Base-by-base conservation (phyloP, 2,888 invertebrate species). In the Odontomyia ornata region DNA sequence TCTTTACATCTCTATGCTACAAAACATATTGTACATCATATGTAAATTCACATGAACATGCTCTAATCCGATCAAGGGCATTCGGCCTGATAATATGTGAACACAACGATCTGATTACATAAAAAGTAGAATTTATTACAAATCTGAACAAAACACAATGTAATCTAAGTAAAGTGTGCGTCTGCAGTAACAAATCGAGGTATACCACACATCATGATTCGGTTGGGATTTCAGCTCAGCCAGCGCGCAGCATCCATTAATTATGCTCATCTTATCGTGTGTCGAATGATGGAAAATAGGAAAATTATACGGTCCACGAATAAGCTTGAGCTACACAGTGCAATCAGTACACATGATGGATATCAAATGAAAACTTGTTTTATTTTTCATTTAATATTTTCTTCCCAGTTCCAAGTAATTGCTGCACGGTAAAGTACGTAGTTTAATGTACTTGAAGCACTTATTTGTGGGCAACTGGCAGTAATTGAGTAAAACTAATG, bases 271-370 rank as follows among this genome's bases (percentile, higher is more conserved):
- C 28, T 64, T 15, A 27, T 65, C 65, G 65, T 65, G 65, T 65
- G 64, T 64, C 64, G 65, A 65, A 65, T 65, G 36, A 30, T 30
- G 65, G n/a, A 30, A 65, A 65, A 65, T 65, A 30, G 65, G 21
- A 65, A 36, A 65, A 65, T 30, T 30, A 65, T 25, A 60, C 9
- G 21, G n/a, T 36, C 52, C n/a, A 15, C 15, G 52, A 52, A 18
- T 36, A 36, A 5, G 9, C 36, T 36, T 36, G 36, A 36, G 36
- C 7, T 13, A 11, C 15, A 11, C 43, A 15, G 15, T 11, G 43
- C 43, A 7, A 43, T 7, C 36, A n/a, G 5, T 36, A 36, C 1
- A 23, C 30, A 62, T 62, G 62, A 62, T n/a, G 65, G 28, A 21
- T 30, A 65, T 64, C 64, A n/a, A 1, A 64, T 64, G 28, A 64